These are phyloP conservation scores for Sphaerophoria taeniata DNA, from an alignment of 2,888 invertebrate genomes.

Conservation along the genomic window DNA sequence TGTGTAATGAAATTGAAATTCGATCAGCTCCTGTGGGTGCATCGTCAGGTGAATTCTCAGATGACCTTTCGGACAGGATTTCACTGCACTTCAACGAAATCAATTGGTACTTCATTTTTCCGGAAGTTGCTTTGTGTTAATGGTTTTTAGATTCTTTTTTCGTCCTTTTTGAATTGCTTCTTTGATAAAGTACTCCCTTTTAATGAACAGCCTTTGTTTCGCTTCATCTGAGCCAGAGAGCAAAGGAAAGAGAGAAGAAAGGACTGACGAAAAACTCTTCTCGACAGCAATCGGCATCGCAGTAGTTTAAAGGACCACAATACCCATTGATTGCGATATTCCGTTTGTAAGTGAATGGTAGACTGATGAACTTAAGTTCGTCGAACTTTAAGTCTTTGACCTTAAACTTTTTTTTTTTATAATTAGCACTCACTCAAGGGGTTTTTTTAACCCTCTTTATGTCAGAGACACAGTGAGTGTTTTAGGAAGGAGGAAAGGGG, in stretches of 20 bases:
- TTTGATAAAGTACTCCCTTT: slow-evolving; percentile 27
- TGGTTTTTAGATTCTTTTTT: slow-evolving; percentile 36
- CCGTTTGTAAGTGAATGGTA: slow-evolving; percentile 60
- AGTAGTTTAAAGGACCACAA: slow-evolving; percentile 42
- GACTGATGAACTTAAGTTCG: slow-evolving; percentile 11
- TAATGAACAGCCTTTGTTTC: slow-evolving; percentile 67
- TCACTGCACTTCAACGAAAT: slow-evolving; percentile 40
- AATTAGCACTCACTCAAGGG: no score
- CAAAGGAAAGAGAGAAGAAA: slow-evolving; percentile 11
- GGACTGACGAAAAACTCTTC: slow-evolving; percentile 25
- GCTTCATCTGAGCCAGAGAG: not conserved
- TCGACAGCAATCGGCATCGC: slow-evolving; percentile 51
- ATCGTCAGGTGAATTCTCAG: slow-evolving; percentile 57
- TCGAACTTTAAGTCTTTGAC: not conserved
- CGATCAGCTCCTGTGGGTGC: slow-evolving; percentile 54
- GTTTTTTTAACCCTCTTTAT: no score
- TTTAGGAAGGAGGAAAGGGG: no score
- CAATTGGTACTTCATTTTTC: slow-evolving; percentile 62
- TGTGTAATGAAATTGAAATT: no score
- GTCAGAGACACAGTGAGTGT: no score
- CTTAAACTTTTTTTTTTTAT: slow-evolving; percentile 9
- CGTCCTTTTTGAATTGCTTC: slow-evolving; percentile 17
- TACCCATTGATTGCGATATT: slow-evolving; percentile 73
- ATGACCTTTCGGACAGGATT: slow-evolving; percentile 34
- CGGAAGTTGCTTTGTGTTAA: slow-evolving; percentile 55